Evolutionary conservation across 2,113 vertebrate species (phyloP).

Genomic region (Ondatra zibethicus): DNA sequence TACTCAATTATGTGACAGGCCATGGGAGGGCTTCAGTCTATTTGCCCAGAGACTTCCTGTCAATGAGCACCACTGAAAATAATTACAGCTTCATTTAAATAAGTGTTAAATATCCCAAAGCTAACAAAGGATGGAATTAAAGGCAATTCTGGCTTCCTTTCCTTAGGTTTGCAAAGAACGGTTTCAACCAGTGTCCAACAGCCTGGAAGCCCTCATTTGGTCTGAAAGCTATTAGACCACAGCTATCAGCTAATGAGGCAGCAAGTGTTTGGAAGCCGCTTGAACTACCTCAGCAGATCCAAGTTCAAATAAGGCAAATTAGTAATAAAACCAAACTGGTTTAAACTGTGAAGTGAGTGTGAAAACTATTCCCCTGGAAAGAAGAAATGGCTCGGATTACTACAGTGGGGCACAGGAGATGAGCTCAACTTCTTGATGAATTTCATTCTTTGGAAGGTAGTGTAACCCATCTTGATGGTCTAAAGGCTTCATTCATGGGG

Average conservation of each 20-base stretch:
- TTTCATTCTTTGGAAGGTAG: conserved; percentile 61
- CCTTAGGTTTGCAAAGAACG: conserved; percentile 58
- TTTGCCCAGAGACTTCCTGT: conserved; percentile 50
- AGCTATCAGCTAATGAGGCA: conserved; percentile 77
- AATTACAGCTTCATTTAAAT: conserved; percentile 74
- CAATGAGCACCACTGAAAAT: conserved; percentile 65
- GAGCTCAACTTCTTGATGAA: conserved; percentile 71
- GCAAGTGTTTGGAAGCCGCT: conserved; percentile 71
- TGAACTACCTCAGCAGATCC: conserved; percentile 73
- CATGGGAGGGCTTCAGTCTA: not conserved
- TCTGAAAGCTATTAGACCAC: conserved; percentile 72
- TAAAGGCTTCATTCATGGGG: conserved; percentile 35
- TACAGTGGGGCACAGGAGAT: conserved; percentile 47
- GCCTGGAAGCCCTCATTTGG: conserved; percentile 61
- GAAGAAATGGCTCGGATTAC: conserved; percentile 64
- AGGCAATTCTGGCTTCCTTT: conserved; percentile 57
- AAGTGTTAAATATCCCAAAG: conserved; percentile 72
- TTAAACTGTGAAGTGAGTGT: conserved; percentile 75
- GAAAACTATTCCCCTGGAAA: conserved; percentile 75
- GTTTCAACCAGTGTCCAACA: conserved; percentile 46
- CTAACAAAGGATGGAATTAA: conserved; percentile 73
- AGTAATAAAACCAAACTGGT: conserved; percentile 78
- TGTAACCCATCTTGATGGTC: not conserved
- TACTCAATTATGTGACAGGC: not conserved
- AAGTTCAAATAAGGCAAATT: conserved; percentile 80